Conservation (phyloP, 1,140 invertebrate species). For the Heliconius hermathena region DNA sequence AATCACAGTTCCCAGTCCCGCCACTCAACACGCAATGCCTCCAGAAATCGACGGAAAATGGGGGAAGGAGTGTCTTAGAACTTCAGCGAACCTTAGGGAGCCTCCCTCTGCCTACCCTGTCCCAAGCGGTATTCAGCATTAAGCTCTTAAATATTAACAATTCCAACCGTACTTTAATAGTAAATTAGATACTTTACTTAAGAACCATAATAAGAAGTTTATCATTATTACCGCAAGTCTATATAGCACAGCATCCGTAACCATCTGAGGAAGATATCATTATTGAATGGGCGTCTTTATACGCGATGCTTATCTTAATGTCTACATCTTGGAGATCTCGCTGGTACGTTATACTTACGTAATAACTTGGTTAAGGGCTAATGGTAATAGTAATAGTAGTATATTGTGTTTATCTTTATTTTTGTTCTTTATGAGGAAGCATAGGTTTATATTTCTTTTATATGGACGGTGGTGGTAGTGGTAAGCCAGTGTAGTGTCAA, state of each 20-base stretch:
- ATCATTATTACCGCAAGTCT: not conserved
- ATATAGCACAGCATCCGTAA: not conserved
- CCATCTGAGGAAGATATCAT: slow-evolving; percentile 5
- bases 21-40: too few species aligned
- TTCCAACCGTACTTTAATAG: not conserved
- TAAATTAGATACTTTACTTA: not conserved
- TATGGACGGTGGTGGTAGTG: too few species aligned
- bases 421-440: too few species aligned
- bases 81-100: too few species aligned
- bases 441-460: too few species aligned
- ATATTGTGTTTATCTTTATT: not conserved
- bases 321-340: not conserved
- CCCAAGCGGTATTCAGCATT: too few species aligned
- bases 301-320: slow-evolving; percentile 5
- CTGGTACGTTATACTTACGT: not conserved
- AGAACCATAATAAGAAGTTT: not conserved
- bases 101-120: too few species aligned
- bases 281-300: slow-evolving; percentile 1
- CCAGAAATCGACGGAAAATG: too few species aligned
- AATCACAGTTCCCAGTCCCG: too few species aligned
- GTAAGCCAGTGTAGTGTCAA: too few species aligned
- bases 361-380: not conserved
- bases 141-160: too few species aligned
- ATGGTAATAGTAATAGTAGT: not conserved
- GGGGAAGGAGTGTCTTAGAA: too few species aligned